Evolutionary conservation across 1,140 invertebrate species (phyloP).

Genomic region (Rhopalosiphum maidis): DNA sequence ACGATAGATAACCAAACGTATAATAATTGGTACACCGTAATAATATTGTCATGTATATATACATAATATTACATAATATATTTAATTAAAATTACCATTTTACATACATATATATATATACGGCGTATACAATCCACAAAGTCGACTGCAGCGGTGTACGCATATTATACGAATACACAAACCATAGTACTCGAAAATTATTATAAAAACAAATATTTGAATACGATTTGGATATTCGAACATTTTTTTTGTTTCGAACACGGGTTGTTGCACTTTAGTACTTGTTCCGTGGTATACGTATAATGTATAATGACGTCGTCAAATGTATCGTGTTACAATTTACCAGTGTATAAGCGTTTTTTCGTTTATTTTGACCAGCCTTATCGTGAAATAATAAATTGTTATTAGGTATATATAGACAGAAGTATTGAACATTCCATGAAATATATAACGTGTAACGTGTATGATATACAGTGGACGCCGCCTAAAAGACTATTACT

Average conservation of each 20-base stretch:
- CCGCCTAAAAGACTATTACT: no score
- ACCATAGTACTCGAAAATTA: not conserved
- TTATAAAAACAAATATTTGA: not conserved
- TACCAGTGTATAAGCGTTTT: no score
- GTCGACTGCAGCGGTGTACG: not conserved
- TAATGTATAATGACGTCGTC: not conserved
- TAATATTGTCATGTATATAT: no score
- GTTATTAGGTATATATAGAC: no score
- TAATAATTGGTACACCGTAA: not conserved
- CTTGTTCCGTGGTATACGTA: not conserved
- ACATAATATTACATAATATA: not conserved
- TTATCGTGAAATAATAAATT: no score
- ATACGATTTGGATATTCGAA: not conserved
- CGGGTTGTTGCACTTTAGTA: not conserved
- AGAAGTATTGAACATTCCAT: no score
- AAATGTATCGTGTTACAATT: no score
- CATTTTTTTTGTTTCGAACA: not conserved
- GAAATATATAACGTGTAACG: no score
- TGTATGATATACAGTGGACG: no score
- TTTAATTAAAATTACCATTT: not conserved
- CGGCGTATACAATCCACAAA: not conserved
- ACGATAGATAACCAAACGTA: not conserved
- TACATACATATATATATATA: not conserved
- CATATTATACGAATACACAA: not conserved
- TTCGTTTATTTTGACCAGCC: no score